Percentiles rank a stretch among this genome's conserved stretches.
phyloP scores from a whole-genome alignment of 1,140 invertebrate genomes.

The Euwallacea similis region DNA sequence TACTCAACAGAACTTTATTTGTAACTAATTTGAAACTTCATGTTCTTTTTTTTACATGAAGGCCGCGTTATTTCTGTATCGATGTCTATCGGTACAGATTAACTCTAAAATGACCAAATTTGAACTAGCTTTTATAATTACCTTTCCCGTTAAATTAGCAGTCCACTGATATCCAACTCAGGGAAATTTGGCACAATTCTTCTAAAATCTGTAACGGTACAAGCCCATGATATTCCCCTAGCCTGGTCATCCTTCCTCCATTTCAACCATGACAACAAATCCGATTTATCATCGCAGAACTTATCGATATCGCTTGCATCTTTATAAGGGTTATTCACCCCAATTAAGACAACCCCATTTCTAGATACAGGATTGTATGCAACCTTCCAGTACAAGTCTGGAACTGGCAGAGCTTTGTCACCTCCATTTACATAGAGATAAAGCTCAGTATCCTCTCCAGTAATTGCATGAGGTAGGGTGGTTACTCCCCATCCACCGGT shows the following conservation, averaged over 20 bases:
- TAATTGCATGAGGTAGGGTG: slow-evolving; percentile 49
- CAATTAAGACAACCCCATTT: slow-evolving; percentile 62
- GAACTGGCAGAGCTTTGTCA: slow-evolving; percentile 57
- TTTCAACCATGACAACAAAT: slow-evolving; percentile 55
- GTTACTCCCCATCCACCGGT: slow-evolving; percentile 61
- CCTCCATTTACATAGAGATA: slow-evolving; percentile 56
- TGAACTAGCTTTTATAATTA: background rate
- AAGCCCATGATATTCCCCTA: slow-evolving; percentile 67
- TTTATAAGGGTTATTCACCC: slow-evolving; percentile 66
- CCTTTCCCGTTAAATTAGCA: slow-evolving; percentile 16
- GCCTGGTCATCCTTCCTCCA: slow-evolving; percentile 52
- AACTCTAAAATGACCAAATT: too few relatives aligned
- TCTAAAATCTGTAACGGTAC: slow-evolving; percentile 63
- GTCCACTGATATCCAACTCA: slow-evolving; percentile 18
- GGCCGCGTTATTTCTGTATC: too few relatives aligned
- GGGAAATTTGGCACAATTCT: slow-evolving; percentile 59
- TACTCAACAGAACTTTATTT: too few relatives aligned
- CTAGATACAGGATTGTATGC: slow-evolving; percentile 59
- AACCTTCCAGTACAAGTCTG: slow-evolving; percentile 65
- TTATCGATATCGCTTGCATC: slow-evolving; percentile 51
- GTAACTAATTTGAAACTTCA: too few relatives aligned
- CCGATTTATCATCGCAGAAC: slow-evolving; percentile 60
- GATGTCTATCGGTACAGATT: too few relatives aligned
- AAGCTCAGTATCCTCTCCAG: slow-evolving; percentile 52
- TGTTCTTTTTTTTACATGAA: too few relatives aligned